Evolutionary conservation across 2,113 vertebrate genomes (phyloP).

Genomic region (Malurus cyaneus): DNA sequence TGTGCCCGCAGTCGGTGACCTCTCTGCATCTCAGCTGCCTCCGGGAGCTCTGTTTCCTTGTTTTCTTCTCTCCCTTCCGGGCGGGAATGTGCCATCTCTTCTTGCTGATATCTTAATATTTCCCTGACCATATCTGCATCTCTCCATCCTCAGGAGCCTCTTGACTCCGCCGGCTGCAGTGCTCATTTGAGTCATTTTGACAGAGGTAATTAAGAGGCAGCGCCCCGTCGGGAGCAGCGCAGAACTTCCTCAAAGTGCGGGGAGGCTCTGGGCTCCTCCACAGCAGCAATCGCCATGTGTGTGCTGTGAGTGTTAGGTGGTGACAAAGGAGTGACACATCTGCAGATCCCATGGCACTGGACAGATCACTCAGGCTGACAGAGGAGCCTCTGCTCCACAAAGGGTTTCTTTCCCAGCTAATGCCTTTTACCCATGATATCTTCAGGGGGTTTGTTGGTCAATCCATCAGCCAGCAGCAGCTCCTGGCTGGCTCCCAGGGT

Average conservation of each 20-base stretch:
- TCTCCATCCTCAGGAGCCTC: not conserved
- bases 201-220: not conserved
- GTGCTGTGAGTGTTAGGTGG: not conserved
- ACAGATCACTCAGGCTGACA: not conserved
- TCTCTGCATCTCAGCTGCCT: not conserved
- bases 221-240: not conserved
- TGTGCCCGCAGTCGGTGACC: accelerated
- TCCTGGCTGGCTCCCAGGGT: accelerated
- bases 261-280: not conserved
- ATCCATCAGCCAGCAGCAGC: not conserved
- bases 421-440: not conserved
- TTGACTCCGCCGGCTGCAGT: not conserved
- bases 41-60: not conserved
- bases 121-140: not conserved
- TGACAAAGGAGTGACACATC: not conserved
- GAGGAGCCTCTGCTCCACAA: not conserved
- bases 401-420: not conserved
- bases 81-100: not conserved
- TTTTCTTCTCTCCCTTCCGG: not conserved
- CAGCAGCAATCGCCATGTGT: not conserved
- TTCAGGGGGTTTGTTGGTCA: not conserved
- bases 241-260: not conserved
- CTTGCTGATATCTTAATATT: not conserved
- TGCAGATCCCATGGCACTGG: not conserved
- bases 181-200: not conserved